Conservation (phyloP, 1,140 invertebrate genomes). For the Probaryconus sp. region DNA sequence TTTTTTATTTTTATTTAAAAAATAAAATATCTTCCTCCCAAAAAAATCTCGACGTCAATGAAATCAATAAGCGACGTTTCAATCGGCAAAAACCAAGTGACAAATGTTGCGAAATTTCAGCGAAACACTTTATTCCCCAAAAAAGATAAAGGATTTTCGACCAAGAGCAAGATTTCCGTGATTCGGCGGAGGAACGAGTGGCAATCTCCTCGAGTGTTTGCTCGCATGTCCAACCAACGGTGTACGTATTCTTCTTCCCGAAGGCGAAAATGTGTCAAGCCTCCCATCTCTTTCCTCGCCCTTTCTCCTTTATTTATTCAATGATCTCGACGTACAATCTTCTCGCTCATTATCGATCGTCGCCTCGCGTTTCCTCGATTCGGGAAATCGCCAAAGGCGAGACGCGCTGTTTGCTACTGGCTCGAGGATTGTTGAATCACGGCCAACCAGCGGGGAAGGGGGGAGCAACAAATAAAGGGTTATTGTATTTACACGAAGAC, state of each 20-base stretch:
- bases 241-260: constrained; percentile 34
- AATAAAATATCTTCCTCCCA: too few species aligned
- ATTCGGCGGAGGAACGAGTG: constrained; percentile 32
- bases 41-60: too few species aligned
- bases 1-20: too few species aligned
- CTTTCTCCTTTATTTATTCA: constrained; percentile 58
- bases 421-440: constrained; percentile 76
- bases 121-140: constrained; percentile 1
- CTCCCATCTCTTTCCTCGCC: constrained; percentile 39
- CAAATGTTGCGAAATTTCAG: background rate
- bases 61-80: too few species aligned
- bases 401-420: constrained; percentile 70
- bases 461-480: constrained; percentile 78
- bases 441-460: constrained; percentile 66
- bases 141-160: constrained; percentile 43
- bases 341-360: constrained; percentile 59
- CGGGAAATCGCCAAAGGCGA: constrained; percentile 67
- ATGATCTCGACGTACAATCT: constrained; percentile 50
- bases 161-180: constrained; percentile 28
- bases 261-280: constrained; percentile 55
- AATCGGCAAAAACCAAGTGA: too few species aligned
- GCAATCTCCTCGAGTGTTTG: constrained; percentile 73
- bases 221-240: constrained; percentile 65
- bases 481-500: constrained; percentile 77
- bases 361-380: constrained; percentile 47